A percentile compares a stretch with the other conserved stretches of the same genome.
These are phyloP conservation scores for Rotaria socialis DNA, from an alignment of 2,888 invertebrate genomes.

Conservation along the genomic window DNA sequence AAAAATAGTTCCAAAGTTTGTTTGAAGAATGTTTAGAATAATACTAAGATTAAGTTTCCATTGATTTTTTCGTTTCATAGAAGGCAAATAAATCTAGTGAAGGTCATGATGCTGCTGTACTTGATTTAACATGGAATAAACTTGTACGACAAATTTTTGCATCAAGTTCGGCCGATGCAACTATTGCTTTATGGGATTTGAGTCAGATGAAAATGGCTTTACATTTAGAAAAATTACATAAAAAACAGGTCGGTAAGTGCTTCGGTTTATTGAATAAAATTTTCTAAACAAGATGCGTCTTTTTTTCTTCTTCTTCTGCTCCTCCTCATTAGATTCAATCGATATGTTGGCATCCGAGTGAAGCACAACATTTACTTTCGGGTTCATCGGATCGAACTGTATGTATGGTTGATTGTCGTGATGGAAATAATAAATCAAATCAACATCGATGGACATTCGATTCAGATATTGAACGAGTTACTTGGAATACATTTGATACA, in stretches of 20 bases:
- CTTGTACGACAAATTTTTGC: constrained; percentile 75
- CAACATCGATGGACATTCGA: constrained; percentile 70
- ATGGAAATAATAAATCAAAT: constrained; percentile 58
- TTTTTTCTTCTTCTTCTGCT: neutral
- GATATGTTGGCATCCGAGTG: constrained; percentile 75
- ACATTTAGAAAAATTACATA: constrained; percentile 51
- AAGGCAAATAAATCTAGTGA: neutral
- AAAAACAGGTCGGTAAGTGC: constrained; percentile 36
- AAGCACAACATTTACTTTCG: constrained; percentile 74
- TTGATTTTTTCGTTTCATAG: neutral
- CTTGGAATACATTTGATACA: constrained; percentile 77
- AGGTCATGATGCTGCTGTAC: constrained; percentile 83
- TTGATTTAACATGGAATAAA: constrained; percentile 82
- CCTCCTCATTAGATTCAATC: constrained; percentile 65
- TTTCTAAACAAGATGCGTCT: neutral
- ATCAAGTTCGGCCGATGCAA: constrained; percentile 84
- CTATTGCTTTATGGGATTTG: constrained; percentile 84
- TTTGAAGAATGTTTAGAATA: too few species aligned
- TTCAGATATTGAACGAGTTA: constrained; percentile 78
- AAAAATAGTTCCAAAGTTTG: neutral
- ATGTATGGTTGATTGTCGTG: constrained; percentile 76
- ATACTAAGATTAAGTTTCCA: too few species aligned
- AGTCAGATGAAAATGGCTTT: constrained; percentile 73
- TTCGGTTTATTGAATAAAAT: neutral
- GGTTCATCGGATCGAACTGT: constrained; percentile 76